A percentile compares a stretch with the other conserved stretches of the same genome.
These are phyloP conservation scores for Tenualosa thibaudeaui DNA, from an alignment of 2,797 vertebrate genomes.

Conservation along the genomic window DNA sequence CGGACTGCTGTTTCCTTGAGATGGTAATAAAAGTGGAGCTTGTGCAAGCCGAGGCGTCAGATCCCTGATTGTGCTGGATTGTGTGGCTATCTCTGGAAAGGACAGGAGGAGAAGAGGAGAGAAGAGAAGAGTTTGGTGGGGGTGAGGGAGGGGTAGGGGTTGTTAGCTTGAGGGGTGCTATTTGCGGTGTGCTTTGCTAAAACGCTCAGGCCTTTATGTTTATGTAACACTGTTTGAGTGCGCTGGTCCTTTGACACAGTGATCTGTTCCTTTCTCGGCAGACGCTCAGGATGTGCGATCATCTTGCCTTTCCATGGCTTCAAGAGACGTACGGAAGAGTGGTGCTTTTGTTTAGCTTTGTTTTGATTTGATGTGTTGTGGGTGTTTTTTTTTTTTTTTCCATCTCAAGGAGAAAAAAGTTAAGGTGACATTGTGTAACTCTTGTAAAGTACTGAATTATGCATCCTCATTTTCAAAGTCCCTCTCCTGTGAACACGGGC, in stretches of 20 bases:
- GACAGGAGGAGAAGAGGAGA: background rate
- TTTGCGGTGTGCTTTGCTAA: background rate
- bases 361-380: background rate
- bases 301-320: background rate
- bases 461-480: background rate
- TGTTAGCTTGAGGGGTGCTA: background rate
- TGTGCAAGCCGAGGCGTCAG: background rate
- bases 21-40: constrained; percentile 18
- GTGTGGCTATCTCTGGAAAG: background rate
- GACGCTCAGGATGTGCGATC: background rate
- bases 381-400: background rate
- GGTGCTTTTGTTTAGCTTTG: background rate
- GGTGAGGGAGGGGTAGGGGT: background rate
- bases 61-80: constrained; percentile 16
- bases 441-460: background rate
- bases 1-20: background rate
- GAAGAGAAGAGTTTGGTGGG: background rate
- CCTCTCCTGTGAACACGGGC: background rate
- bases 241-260: background rate
- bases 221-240: constrained; percentile 4
- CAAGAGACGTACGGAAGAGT: background rate
- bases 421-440: background rate
- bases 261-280: background rate
- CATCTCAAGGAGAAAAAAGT: background rate
- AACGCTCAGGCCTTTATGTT: background rate